phyloP scores from a whole-genome alignment of 2,113 vertebrate genomes.

The Microcebus lehilahytsara region DNA sequence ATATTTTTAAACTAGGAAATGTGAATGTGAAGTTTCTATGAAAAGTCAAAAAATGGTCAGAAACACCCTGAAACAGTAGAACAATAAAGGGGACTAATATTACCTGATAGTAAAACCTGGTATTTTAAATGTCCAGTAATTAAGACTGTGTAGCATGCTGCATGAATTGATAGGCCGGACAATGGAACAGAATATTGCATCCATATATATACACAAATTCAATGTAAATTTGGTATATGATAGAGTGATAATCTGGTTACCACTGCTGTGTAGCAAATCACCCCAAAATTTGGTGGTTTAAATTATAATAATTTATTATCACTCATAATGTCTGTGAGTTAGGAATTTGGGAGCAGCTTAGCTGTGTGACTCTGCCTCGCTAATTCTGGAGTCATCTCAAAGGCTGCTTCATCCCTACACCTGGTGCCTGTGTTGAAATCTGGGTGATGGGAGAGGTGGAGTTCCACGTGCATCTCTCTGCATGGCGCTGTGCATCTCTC shows the following conservation, averaged over 20 bases:
- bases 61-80: neutral
- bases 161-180: neutral
- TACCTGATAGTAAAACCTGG: neutral
- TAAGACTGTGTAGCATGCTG: neutral
- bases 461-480: neutral
- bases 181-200: neutral
- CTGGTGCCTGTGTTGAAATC: neutral
- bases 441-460: neutral
- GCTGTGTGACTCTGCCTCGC: neutral
- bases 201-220: neutral
- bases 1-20: neutral
- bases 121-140: neutral
- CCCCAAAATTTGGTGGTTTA: neutral
- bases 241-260: neutral
- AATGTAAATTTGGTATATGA: neutral
- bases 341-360: neutral
- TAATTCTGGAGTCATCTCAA: neutral
- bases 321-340: neutral
- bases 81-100: neutral
- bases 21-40: neutral
- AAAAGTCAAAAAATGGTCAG: neutral
- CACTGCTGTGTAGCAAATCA: neutral
- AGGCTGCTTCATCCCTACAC: neutral
- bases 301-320: neutral
- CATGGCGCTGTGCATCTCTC: neutral